Conservation (phyloP, 2,113 vertebrate genomes). For the Lucifuga dentata region DNA sequence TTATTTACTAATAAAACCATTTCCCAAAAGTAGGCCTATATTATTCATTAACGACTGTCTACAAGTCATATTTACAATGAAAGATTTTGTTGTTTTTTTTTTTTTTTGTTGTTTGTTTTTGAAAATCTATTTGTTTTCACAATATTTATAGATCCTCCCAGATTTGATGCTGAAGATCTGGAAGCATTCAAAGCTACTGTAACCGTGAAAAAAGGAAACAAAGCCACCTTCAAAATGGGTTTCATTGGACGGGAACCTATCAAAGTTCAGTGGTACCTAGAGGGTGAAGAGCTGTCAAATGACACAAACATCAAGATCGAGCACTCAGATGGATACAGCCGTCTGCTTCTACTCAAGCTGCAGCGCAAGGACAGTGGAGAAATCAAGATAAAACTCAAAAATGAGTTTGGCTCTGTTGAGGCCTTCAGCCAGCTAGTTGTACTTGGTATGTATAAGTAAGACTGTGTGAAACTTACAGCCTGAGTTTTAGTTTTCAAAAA, state of each 20-base stretch:
- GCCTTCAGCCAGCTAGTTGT: conserved; percentile 83
- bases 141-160: conserved; percentile 85
- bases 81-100: too few relatives aligned
- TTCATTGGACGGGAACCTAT: conserved; percentile 85
- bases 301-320: conserved; percentile 81
- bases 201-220: conserved; percentile 87
- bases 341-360: conserved; percentile 83
- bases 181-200: conserved; percentile 79
- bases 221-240: conserved; percentile 82
- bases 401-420: conserved; percentile 84
- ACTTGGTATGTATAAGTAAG: conserved; percentile 80
- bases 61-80: fast-evolving
- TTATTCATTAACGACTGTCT: not conserved
- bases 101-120: too few relatives aligned
- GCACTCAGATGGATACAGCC: conserved; percentile 70
- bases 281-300: conserved; percentile 83
- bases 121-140: not conserved
- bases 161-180: conserved; percentile 80
- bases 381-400: conserved; percentile 89
- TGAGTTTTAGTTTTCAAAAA: too few relatives aligned
- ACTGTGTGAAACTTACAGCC: not conserved
- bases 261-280: conserved; percentile 87
- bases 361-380: conserved; percentile 88
- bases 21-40: not conserved
- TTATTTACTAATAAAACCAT: not conserved